Evolutionary conservation across 2,888 invertebrate species (phyloP), one percentile per base, ranked within the genome.

Genomic region (Diarsia mendica): DNA sequence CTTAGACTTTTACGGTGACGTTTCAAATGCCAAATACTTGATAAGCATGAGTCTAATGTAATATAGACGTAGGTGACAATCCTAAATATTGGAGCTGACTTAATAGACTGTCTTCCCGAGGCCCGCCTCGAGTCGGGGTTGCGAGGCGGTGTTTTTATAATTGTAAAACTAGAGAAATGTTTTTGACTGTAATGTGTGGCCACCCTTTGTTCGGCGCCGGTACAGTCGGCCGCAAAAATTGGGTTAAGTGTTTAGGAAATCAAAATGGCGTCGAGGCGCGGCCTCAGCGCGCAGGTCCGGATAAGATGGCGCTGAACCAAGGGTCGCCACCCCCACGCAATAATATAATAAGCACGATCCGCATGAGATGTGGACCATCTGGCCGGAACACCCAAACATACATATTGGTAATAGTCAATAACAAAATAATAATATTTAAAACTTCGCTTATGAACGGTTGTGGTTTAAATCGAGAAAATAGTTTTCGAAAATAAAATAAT

Each of bases 381-480:
- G 90, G 90, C 90, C 91, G 86, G 75, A 84, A 78, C 90, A 89
- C 89, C 64, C 87, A 93, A 93, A 93, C 93, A 91, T 92, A 94
- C 95, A 95, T 95, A 94, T 94, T 95, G 93, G 89, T 93, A 93
- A 94, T 95, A 94, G 95, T 96, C 95, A 95, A 95, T 95, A 95
- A 94, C 94, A 93, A 94, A 92, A 93, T 94, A 93, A 94, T 95
- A 94, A 94, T 95, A 94, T 95, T 68, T 95, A 93, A 94, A 94
- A 96, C 95, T 95, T 96, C 96, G 96, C 96, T 96, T 96, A 96
- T 96, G 96, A 96, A 96, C 94, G 96, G 96, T 96, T 96, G 96
- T 96, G 96, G 95, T 96, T 94, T 77, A 77, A 74, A 95, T 94
- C 95, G 95, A 94, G 94, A 95, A 89, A 94, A 95, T 96, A 95